Conservation (phyloP, 1,140 invertebrate species). For the Linepithema humile region DNA sequence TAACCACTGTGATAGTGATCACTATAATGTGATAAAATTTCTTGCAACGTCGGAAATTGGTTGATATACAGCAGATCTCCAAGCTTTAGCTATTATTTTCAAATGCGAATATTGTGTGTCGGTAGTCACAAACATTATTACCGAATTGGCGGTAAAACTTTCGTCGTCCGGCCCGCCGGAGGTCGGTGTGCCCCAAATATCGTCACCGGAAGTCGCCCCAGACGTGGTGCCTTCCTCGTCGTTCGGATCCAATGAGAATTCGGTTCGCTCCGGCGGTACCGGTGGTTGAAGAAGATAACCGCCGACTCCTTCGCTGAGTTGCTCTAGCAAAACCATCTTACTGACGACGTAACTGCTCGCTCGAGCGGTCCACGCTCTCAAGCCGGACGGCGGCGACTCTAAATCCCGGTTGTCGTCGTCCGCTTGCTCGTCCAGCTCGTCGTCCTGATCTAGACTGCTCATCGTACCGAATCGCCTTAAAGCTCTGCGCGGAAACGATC, state of each 20-base stretch:
- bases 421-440: constrained; percentile 84
- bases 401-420: constrained; percentile 75
- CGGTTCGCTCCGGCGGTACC: constrained; percentile 79
- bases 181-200: constrained; percentile 94
- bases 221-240: constrained; percentile 89
- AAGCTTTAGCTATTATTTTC: constrained; percentile 66
- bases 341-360: constrained; percentile 92
- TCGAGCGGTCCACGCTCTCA: constrained; percentile 90
- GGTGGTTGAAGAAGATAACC: constrained; percentile 81
- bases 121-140: constrained; percentile 68
- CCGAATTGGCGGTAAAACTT: constrained; percentile 86
- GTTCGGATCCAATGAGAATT: constrained; percentile 81
- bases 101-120: constrained; percentile 9
- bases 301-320: constrained; percentile 85
- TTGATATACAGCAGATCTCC: too few relatives aligned
- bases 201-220: constrained; percentile 91
- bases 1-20: constrained; percentile 36
- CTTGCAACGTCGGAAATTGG: not conserved
- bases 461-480: constrained; percentile 89
- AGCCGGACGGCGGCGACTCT: constrained; percentile 82
- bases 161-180: constrained; percentile 92
- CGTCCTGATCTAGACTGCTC: constrained; percentile 89
- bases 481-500: constrained; percentile 74
- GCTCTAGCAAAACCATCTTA: constrained; percentile 90
- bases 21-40: constrained; percentile 9